phyloP scores from a whole-genome alignment of 1,140 invertebrate species.

The Pachypsylla venusta region DNA sequence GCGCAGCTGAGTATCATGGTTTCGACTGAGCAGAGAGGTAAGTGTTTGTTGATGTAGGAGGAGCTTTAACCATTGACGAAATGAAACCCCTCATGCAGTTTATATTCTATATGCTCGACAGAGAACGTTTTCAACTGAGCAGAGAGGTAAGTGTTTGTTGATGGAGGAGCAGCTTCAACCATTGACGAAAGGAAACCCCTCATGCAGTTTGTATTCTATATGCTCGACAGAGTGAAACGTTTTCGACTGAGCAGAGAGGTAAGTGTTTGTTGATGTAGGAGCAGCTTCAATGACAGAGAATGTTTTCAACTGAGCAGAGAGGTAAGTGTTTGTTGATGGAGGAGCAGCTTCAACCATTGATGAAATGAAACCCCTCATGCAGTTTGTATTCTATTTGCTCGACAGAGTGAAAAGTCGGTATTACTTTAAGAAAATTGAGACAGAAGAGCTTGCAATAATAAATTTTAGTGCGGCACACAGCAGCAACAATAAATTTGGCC shows the following conservation, averaged over 20 bases:
- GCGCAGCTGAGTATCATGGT: neutral
- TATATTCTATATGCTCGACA: slow-evolving; percentile 83
- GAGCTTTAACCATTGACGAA: too few species aligned
- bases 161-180: too few species aligned
- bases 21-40: slow-evolving; percentile 80
- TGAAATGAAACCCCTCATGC: slow-evolving; percentile 65
- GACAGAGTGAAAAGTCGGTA: slow-evolving; percentile 81
- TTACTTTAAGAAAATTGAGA: too few species aligned
- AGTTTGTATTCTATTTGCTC: slow-evolving; percentile 77
- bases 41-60: too few species aligned
- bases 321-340: too few species aligned
- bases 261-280: too few species aligned
- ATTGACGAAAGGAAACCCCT: slow-evolving; percentile 46
- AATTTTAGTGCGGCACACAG: too few species aligned
- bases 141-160: slow-evolving; percentile 88
- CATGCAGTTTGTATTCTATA: slow-evolving; percentile 76
- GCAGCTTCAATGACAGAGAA: slow-evolving; percentile 37
- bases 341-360: too few species aligned
- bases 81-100: slow-evolving; percentile 68
- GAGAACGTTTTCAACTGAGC: slow-evolving; percentile 68
- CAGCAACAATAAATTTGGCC: too few species aligned
- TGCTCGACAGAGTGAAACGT: slow-evolving; percentile 78
- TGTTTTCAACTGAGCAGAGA: slow-evolving; percentile 81
- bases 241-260: slow-evolving; percentile 87
- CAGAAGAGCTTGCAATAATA: too few species aligned